Base-by-base conservation (phyloP, 2,113 vertebrate species). In the Ahaetulla prasina region DNA sequence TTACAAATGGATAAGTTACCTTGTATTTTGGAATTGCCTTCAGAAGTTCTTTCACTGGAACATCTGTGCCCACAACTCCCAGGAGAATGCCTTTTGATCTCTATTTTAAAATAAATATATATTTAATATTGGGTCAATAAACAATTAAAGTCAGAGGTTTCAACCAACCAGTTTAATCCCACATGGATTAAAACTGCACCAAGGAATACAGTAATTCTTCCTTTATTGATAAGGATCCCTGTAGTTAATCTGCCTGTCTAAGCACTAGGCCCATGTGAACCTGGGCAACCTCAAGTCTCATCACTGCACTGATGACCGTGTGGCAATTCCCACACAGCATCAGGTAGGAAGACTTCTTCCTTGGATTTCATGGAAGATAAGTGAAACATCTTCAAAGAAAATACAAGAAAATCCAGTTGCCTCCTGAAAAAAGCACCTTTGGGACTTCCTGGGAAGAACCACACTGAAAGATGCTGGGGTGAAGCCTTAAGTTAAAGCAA, bases 11-110 rank as follows among this genome's bases (percentile, higher is more conserved):
- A 47, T 2, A 10, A 9, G 43, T 96, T 98, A 99, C 99, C 99
- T 99, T 99, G 94, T 99, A 99, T 95, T 99, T 99, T 88, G 99
- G 99, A 95, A 99, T 99, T 63, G 99, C 98, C 97, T 99, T 99
- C 93, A 99, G 96, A 90, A 99, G 98, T 96, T 99, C 99, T 91
- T 99, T 99, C 86, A 99, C 99, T 0, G 99, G 99, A 91, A 99
- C 98, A 88, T 99, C 99, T 89, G 99, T 99, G 92, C 99, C 99
- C 86, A 99, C 99, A 94, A 99, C 99, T 53, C 99, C 99, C 20
- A 99, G 98, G 54, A 99, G 98, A 97, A 99, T 99, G 54, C 99
- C 99, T 90, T 98, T 98, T 30, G 99, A 99, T 95, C 99, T 98
- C 99, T 99, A 93, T 96, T 87, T 93, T 94, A 95, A 97, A 95